These are phyloP conservation scores for Oscheius sp. DNA, from an alignment of 2,888 invertebrate genomes.

Conservation along the genomic window DNA sequence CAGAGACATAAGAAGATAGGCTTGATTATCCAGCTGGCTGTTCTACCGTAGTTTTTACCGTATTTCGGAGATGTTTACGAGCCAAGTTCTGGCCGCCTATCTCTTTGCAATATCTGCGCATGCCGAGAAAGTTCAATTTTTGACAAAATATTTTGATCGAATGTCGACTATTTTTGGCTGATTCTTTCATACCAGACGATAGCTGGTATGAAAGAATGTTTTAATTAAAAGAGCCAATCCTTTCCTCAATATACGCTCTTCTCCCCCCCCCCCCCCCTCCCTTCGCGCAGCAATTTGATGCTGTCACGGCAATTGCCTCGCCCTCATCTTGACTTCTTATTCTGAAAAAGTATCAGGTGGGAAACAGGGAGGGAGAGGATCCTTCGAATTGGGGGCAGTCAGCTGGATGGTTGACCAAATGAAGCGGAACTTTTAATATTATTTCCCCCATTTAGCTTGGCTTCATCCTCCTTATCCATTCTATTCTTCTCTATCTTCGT, in stretches of 20 bases:
- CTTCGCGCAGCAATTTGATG: constrained; percentile 20
- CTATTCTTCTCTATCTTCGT: not conserved
- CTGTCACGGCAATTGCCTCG: constrained; percentile 7
- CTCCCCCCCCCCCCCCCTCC: too few species aligned
- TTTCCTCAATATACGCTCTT: too few species aligned
- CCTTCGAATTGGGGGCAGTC: too few species aligned
- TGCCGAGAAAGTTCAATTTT: constrained; percentile 1
- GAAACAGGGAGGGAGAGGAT: too few species aligned
- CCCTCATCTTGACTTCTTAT: too few species aligned
- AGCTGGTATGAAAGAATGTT: not conserved
- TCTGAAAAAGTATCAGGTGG: too few species aligned
- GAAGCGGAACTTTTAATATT: not conserved
- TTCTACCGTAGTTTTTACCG: not conserved
- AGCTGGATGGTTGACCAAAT: not conserved
- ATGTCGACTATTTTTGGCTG: not conserved
- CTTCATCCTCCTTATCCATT: not conserved
- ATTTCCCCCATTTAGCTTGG: not conserved
- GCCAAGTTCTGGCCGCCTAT: not conserved
- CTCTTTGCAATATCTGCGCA: not conserved
- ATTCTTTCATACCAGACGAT: not conserved
- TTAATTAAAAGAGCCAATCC: not conserved
- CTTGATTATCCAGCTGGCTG: constrained; percentile 2
- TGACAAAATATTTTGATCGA: not conserved
- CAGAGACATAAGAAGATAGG: constrained; percentile 7
- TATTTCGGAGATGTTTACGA: not conserved